A percentile compares a stretch with the other conserved stretches of the same genome.
phyloP scores from a whole-genome alignment of 2,113 vertebrate species.

The Ailuropoda melanoleuca region DNA sequence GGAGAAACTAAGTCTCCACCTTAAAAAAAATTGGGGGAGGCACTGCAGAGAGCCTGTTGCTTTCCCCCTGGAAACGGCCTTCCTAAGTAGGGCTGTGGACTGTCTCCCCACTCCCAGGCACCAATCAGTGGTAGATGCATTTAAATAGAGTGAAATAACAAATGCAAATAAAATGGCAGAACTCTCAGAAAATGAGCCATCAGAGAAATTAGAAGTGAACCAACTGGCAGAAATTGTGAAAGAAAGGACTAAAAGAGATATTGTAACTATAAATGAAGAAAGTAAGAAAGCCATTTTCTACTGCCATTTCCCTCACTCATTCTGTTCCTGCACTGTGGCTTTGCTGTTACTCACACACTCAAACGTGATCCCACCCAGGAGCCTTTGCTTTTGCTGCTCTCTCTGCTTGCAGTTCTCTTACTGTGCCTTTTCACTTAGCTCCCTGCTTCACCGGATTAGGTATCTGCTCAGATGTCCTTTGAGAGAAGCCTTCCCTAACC shows the following conservation, averaged over 20 bases:
- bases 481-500: background rate
- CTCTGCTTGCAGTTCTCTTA: background rate
- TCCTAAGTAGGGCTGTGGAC: background rate
- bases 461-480: background rate
- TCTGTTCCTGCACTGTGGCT: background rate
- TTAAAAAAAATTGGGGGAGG: background rate
- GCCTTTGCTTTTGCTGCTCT: background rate
- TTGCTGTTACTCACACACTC: background rate
- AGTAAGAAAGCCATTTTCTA: background rate
- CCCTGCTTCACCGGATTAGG: background rate
- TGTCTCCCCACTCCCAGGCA: background rate
- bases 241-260: background rate
- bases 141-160: conserved; percentile 19
- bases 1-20: background rate
- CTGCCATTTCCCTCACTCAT: background rate
- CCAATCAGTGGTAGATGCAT: background rate
- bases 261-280: background rate
- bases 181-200: conserved; percentile 27
- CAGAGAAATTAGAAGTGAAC: background rate
- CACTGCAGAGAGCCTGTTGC: background rate
- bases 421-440: background rate
- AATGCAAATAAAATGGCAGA: conserved; percentile 25
- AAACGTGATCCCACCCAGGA: background rate
- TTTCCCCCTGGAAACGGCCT: background rate
- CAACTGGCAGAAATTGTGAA: background rate